phyloP scores from a whole-genome alignment of 2,113 vertebrate genomes.

The Toxotes chatareus region DNA sequence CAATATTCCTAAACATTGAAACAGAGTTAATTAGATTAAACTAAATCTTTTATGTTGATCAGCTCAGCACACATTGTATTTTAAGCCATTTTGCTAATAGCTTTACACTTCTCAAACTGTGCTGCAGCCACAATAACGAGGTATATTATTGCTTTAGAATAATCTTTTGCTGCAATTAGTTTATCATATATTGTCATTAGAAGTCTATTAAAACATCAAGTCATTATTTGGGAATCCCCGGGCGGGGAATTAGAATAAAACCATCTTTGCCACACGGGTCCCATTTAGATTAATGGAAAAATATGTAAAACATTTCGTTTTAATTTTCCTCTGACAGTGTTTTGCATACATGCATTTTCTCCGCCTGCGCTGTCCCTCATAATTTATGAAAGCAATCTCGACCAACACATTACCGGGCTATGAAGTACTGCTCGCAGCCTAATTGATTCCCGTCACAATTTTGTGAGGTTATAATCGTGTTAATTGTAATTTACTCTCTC shows the following conservation, averaged over 20 bases:
- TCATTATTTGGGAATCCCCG: conserved; percentile 87
- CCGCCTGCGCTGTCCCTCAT: conserved; percentile 85
- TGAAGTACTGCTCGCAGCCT: conserved; percentile 87
- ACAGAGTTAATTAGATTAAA: conserved; percentile 59
- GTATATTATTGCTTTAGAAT: conserved; percentile 82
- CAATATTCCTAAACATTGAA: conserved; percentile 52
- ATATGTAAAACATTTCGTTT: conserved; percentile 91
- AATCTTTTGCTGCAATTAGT: conserved; percentile 87
- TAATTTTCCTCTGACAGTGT: conserved; percentile 88
- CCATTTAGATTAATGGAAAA: conserved; percentile 96
- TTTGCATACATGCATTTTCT: conserved; percentile 85
- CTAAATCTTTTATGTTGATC: conserved; percentile 53
- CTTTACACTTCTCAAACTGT: conserved; percentile 71
- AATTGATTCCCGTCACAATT: conserved; percentile 95
- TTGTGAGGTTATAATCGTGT: conserved; percentile 93
- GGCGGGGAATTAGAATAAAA: conserved; percentile 92
- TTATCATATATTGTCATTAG: conserved; percentile 89
- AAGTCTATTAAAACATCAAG: conserved; percentile 93
- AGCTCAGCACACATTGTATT: conserved; percentile 39
- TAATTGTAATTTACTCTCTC: conserved; percentile 91
- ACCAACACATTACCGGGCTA: conserved; percentile 79
- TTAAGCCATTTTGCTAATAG: conserved; percentile 53
- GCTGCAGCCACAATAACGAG: conserved; percentile 77
- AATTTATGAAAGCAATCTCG: conserved; percentile 92
- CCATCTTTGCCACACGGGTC: conserved; percentile 88